Evolutionary conservation across 2,888 invertebrate species (phyloP).

Genomic region (Malacosoma neustria): DNA sequence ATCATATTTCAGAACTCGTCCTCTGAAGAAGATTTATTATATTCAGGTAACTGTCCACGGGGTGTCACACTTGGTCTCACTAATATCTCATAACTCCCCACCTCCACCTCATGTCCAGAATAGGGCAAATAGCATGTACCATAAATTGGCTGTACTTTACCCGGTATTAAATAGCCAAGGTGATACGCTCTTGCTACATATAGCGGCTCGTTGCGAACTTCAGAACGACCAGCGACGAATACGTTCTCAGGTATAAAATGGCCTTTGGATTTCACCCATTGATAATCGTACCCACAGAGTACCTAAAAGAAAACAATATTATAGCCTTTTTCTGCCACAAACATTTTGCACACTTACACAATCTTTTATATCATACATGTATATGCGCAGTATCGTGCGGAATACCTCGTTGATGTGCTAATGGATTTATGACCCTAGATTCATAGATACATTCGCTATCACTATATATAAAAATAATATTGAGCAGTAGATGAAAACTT

Average conservation of each 20-base stretch:
- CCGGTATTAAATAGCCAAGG: conserved; percentile 82
- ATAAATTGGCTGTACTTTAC: conserved; percentile 79
- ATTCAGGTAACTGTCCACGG: background rate
- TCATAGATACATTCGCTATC: too few relatives aligned
- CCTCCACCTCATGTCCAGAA: conserved; percentile 22
- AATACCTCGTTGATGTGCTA: too few relatives aligned
- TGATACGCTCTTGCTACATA: conserved; percentile 81
- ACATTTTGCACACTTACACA: too few relatives aligned
- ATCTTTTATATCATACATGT: too few relatives aligned
- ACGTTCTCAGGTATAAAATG: conserved; percentile 79
- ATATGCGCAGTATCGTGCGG: too few relatives aligned
- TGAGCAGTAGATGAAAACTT: too few relatives aligned
- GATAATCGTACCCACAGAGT: conserved; percentile 34
- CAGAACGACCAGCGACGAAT: conserved; percentile 73
- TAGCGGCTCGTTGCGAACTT: conserved; percentile 59
- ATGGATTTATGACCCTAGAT: too few relatives aligned
- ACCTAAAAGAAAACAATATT: conserved; percentile 23
- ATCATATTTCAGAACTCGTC: too few relatives aligned
- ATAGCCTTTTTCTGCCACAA: too few relatives aligned
- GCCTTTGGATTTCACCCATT: conserved; percentile 68
- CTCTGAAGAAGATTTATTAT: background rate
- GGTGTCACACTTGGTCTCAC: background rate
- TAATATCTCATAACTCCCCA: conserved; percentile 26
- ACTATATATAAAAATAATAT: too few relatives aligned
- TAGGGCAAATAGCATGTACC: conserved; percentile 82